Percentiles rank a stretch among this genome's conserved stretches.
phyloP scores from a whole-genome alignment of 2,888 invertebrate species.

The Thymelicus lineola region DNA sequence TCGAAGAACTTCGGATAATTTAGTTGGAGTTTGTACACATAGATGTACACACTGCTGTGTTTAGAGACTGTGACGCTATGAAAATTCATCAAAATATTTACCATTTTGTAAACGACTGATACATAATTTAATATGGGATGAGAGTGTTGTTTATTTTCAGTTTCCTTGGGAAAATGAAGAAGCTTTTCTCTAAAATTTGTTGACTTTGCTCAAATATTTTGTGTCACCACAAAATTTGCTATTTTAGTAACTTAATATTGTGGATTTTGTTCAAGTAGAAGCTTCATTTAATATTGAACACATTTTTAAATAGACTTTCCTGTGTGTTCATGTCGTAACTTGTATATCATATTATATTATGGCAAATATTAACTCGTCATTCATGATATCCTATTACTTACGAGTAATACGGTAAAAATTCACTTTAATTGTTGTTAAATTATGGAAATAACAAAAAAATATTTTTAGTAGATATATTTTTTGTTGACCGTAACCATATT shows the following conservation, averaged over 20 bases:
- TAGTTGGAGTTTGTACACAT: slow-evolving; percentile 3
- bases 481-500: too few species aligned
- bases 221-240: slow-evolving; percentile 4
- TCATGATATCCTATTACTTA: too few species aligned
- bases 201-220: slow-evolving; percentile 5
- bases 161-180: slow-evolving; percentile 14
- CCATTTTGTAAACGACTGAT: slow-evolving; percentile 14
- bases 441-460: too few species aligned
- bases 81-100: slow-evolving; percentile 4
- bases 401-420: too few species aligned
- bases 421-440: too few species aligned
- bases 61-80: not conserved
- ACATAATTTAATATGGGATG: slow-evolving; percentile 14
- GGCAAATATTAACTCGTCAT: too few species aligned
- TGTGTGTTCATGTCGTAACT: too few species aligned
- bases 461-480: too few species aligned
- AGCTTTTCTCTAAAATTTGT: slow-evolving; percentile 6
- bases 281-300: not conserved
- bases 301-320: too few species aligned
- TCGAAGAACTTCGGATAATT: not conserved
- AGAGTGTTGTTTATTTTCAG: slow-evolving; percentile 15
- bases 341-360: too few species aligned
- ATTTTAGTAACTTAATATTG: not conserved
- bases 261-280: not conserved
- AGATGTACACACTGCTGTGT: slow-evolving; percentile 1